phyloP scores from a whole-genome alignment of 2,888 invertebrate species.

The Xanthorhoe designata region DNA sequence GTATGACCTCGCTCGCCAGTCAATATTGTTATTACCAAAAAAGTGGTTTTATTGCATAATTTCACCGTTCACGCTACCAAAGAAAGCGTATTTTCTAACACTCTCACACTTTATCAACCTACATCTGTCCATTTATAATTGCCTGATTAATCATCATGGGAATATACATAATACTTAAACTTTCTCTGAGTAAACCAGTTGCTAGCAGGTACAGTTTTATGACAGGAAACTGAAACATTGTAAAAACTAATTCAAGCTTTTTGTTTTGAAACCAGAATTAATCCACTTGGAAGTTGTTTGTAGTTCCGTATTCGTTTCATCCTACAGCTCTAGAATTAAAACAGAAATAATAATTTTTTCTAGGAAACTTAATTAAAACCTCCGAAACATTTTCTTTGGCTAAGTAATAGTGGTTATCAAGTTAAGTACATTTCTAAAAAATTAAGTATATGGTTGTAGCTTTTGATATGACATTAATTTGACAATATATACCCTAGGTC shows the following conservation, averaged over 20 bases:
- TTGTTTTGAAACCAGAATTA: slow-evolving; percentile 2
- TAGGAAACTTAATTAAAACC: not conserved
- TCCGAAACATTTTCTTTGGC: no score
- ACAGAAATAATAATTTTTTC: not conserved
- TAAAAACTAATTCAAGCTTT: slow-evolving; percentile 6
- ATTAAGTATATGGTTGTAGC: not conserved
- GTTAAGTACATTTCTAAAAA: not conserved
- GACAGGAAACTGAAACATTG: slow-evolving; percentile 26
- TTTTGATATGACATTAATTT: not conserved
- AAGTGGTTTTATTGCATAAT: slow-evolving; percentile 12
- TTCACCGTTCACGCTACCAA: slow-evolving; percentile 12
- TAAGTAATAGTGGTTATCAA: no score
- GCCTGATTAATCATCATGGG: slow-evolving; percentile 39
- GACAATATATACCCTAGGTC: not conserved
- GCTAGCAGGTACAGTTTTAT: slow-evolving; percentile 30
- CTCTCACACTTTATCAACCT: slow-evolving; percentile 34
- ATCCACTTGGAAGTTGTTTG: not conserved
- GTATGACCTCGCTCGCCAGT: not conserved
- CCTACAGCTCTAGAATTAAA: not conserved
- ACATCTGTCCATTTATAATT: slow-evolving; percentile 38
- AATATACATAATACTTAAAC: slow-evolving; percentile 36
- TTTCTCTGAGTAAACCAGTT: slow-evolving; percentile 36
- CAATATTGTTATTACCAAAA: not conserved
- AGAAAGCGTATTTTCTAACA: slow-evolving; percentile 33
- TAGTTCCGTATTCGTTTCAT: slow-evolving; percentile 1